phyloP scores from a whole-genome alignment of 2,888 invertebrate species.

The Craniophora ligustri region DNA sequence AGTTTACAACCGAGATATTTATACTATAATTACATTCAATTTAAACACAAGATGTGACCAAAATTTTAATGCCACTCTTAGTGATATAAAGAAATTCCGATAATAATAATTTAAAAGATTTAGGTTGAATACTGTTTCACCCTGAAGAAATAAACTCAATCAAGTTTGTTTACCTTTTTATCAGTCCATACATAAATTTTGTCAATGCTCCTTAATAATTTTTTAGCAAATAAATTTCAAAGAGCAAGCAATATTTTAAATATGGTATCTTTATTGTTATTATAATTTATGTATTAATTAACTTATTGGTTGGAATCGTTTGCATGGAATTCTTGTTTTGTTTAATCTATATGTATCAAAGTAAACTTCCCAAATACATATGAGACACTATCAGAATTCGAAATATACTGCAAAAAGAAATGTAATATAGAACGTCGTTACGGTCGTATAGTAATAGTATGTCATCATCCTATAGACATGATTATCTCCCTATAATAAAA shows the following conservation, averaged over 20 bases:
- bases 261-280: not conserved
- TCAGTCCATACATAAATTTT: not conserved
- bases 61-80: not conserved
- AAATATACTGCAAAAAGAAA: slow-evolving; percentile 8
- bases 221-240: not conserved
- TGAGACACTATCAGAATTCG: not conserved
- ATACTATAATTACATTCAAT: not conserved
- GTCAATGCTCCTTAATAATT: not conserved
- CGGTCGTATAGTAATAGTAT: slow-evolving; percentile 9
- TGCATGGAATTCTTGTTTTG: not conserved
- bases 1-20: not conserved
- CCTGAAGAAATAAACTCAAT: not conserved
- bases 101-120: not conserved
- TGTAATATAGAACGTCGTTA: slow-evolving; percentile 15
- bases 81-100: not conserved
- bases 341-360: not conserved
- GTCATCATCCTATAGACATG: slow-evolving; percentile 10
- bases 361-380: not conserved
- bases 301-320: not conserved
- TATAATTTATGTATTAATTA: not conserved
- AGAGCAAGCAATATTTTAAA: not conserved
- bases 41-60: not conserved
- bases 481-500: not conserved
- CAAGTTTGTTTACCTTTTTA: not conserved
- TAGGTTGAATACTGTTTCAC: not conserved